Evolutionary conservation across 2,113 vertebrate genomes (phyloP).

Genomic region (Synchiropus splendidus): DNA sequence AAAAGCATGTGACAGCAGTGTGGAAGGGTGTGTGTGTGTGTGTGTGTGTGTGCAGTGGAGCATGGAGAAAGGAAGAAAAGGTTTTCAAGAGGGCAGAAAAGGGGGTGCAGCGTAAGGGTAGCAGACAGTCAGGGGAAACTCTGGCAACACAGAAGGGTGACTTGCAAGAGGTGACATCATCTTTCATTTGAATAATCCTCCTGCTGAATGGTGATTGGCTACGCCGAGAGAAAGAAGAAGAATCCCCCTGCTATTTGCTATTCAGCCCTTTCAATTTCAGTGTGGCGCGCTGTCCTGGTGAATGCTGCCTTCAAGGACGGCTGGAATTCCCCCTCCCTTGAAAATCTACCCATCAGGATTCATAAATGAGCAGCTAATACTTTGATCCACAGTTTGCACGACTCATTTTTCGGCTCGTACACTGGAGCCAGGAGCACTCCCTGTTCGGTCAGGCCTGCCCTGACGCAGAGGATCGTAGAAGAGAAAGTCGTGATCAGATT

Average conservation of each 20-base stretch:
- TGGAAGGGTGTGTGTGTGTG: constrained; percentile 22
- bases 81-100: constrained; percentile 33
- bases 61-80: constrained; percentile 50
- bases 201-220: constrained; percentile 57
- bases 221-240: constrained; percentile 40
- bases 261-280: constrained; percentile 62
- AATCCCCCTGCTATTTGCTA: constrained; percentile 46
- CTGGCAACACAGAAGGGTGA: constrained; percentile 46
- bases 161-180: constrained; percentile 70
- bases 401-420: no score
- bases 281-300: constrained; percentile 41
- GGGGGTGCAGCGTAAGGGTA: constrained; percentile 36
- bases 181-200: constrained; percentile 65
- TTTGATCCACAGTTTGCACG: no score
- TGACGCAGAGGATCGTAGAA: no score
- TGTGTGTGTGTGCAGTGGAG: constrained; percentile 37
- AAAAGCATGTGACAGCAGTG: background rate
- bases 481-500: no score
- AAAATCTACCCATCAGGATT: no score
- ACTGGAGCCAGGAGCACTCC: no score
- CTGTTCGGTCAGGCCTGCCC: no score
- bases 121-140: constrained; percentile 41
- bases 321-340: background rate
- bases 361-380: no score
- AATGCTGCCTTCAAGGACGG: constrained; percentile 43